Conservation (phyloP, 2,113 vertebrate genomes). For the Spea multiplicata region DNA sequence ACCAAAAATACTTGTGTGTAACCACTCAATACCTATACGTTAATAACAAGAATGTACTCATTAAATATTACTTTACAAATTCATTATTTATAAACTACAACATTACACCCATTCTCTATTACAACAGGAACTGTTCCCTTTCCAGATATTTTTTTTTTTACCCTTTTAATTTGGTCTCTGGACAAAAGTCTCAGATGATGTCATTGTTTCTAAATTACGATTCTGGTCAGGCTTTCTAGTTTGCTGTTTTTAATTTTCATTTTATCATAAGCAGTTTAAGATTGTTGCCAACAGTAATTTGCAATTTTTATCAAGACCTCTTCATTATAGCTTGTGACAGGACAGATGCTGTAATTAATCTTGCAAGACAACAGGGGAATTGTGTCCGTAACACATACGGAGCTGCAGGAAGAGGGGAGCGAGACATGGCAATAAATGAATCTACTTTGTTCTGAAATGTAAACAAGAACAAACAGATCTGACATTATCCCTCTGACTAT, state of each 20-base stretch:
- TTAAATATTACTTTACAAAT: slow-evolving; percentile 82
- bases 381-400: slow-evolving; percentile 70
- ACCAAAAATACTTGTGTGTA: neutral
- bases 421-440: slow-evolving; percentile 48
- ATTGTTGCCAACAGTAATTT: slow-evolving; percentile 97
- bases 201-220: slow-evolving; percentile 75
- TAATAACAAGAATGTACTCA: slow-evolving; percentile 76
- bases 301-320: slow-evolving; percentile 96
- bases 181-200: slow-evolving; percentile 63
- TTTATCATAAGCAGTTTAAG: slow-evolving; percentile 99
- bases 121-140: slow-evolving; percentile 70
- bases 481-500: slow-evolving; percentile 50
- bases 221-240: slow-evolving; percentile 85
- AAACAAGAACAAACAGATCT: slow-evolving; percentile 67
- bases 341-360: slow-evolving; percentile 99
- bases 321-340: slow-evolving; percentile 95
- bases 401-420: slow-evolving; percentile 58
- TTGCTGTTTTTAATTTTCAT: slow-evolving; percentile 99
- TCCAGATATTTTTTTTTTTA: slow-evolving; percentile 60
- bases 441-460: slow-evolving; percentile 60
- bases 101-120: slow-evolving; percentile 75
- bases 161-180: slow-evolving; percentile 59
- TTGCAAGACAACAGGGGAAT: slow-evolving; percentile 86
- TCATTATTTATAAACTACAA: slow-evolving; percentile 83
- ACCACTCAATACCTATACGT: slow-evolving; percentile 90